Percentiles rank a stretch among this genome's conserved stretches.
phyloP scores from a whole-genome alignment of 2,113 vertebrate genomes.

The Pollimyrus isidori region DNA sequence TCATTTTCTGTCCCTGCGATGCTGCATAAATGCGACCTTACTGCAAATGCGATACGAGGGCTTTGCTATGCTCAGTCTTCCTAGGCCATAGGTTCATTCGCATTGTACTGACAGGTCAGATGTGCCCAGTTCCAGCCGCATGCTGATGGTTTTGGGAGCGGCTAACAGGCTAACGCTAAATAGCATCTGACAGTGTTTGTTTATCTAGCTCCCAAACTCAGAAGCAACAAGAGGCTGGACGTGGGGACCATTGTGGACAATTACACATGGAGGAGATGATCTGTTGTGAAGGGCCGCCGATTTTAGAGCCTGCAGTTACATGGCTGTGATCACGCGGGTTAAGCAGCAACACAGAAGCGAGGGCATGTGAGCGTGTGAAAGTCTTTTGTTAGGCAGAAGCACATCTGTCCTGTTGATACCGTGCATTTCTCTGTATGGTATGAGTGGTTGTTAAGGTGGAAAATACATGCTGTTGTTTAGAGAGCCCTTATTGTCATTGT shows the following conservation, averaged over 20 bases:
- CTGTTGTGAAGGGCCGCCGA: background rate
- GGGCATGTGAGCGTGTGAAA: background rate
- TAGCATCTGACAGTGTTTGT: background rate
- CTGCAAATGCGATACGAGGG: background rate
- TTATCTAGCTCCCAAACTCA: background rate
- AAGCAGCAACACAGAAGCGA: background rate
- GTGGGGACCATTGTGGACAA: background rate
- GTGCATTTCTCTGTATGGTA: background rate
- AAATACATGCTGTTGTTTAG: background rate
- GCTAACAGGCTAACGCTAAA: background rate
- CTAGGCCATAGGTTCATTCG: background rate
- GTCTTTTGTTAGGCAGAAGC: background rate
- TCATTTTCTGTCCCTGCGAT: background rate
- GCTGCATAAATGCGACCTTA: background rate
- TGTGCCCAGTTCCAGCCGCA: background rate
- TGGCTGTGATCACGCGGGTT: background rate
- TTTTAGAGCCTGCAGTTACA: background rate
- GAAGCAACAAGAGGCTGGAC: background rate
- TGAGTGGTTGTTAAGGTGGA: background rate
- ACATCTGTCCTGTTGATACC: background rate
- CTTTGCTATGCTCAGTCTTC: background rate
- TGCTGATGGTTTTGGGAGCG: background rate
- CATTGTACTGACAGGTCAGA: background rate
- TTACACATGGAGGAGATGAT: background rate
- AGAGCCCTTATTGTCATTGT: background rate